phyloP scores from a whole-genome alignment of 2,888 invertebrate species.

The Andrena trimmerana region DNA sequence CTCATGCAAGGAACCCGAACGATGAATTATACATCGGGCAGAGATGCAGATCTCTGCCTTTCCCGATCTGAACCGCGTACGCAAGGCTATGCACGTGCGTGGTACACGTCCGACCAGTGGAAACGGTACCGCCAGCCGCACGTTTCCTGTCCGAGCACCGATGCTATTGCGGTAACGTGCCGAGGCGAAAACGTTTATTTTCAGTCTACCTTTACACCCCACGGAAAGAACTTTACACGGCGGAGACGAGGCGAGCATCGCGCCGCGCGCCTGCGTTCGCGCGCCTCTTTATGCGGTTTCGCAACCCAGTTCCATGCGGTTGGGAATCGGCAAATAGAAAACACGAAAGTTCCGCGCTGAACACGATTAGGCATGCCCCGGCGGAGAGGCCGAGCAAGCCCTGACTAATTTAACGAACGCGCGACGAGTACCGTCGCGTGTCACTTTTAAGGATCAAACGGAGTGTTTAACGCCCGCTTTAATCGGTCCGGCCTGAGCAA shows the following conservation, averaged over 20 bases:
- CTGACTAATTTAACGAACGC: conserved; percentile 33
- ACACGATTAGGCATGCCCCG: conserved; percentile 27
- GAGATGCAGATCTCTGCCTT: neutral
- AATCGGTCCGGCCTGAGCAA: conserved; percentile 5
- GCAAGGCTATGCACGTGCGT: conserved; percentile 17
- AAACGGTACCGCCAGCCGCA: conserved; percentile 30
- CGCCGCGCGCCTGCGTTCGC: conserved; percentile 34
- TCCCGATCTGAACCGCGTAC: neutral
- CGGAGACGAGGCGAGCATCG: conserved; percentile 12
- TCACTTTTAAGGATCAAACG: conserved; percentile 3
- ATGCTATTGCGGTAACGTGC: conserved; percentile 53
- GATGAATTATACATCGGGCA: neutral
- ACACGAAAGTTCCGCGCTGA: conserved; percentile 26
- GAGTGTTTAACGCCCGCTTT: conserved; percentile 7
- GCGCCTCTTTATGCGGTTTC: conserved; percentile 57
- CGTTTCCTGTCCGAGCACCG: conserved; percentile 27
- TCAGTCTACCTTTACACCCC: conserved; percentile 63
- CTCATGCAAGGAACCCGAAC: neutral
- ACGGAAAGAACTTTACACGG: conserved; percentile 48
- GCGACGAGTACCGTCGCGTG: conserved; percentile 6
- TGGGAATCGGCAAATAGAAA: conserved; percentile 60
- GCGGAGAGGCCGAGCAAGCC: neutral
- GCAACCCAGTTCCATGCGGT: conserved; percentile 66
- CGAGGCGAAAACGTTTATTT: conserved; percentile 67
- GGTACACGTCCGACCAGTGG: conserved; percentile 14